Conservation (phyloP, 2,113 vertebrate genomes). For the Sprattus sprattus region DNA sequence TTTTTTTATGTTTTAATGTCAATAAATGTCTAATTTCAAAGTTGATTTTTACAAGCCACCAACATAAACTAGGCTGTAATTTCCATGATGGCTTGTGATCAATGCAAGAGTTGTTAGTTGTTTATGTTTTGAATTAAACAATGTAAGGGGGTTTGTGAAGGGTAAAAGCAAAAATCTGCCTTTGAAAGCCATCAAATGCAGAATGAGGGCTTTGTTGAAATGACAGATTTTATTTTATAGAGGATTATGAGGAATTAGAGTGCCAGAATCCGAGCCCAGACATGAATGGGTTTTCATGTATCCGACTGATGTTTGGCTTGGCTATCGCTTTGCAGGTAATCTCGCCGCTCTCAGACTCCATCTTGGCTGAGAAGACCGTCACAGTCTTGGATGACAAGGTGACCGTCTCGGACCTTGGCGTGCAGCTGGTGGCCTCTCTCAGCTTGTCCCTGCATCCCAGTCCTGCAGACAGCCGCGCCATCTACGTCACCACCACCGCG, state of each 20-base stretch:
- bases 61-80: neutral
- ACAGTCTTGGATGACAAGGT: conserved; percentile 90
- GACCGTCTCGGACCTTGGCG: conserved; percentile 85
- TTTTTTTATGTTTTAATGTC: neutral
- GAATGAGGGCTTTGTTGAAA: neutral
- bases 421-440: conserved; percentile 86
- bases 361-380: conserved; percentile 94
- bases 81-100: neutral
- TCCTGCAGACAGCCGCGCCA: conserved; percentile 75
- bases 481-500: conserved; percentile 80
- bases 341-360: conserved; percentile 92
- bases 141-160: neutral
- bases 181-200: conserved; percentile 14
- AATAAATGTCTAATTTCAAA: neutral
- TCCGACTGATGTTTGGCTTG: neutral
- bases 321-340: conserved; percentile 76
- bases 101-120: neutral
- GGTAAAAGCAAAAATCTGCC: neutral
- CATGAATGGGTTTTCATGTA: neutral
- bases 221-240: neutral
- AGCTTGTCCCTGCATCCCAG: conserved; percentile 80
- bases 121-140: neutral
- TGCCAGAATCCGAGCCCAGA: neutral
- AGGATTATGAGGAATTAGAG: neutral
- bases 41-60: neutral